Evolutionary conservation across 2,113 vertebrate genomes (phyloP), one percentile per base, ranked within the genome.

Genomic region (Atrichornis clamosus): DNA sequence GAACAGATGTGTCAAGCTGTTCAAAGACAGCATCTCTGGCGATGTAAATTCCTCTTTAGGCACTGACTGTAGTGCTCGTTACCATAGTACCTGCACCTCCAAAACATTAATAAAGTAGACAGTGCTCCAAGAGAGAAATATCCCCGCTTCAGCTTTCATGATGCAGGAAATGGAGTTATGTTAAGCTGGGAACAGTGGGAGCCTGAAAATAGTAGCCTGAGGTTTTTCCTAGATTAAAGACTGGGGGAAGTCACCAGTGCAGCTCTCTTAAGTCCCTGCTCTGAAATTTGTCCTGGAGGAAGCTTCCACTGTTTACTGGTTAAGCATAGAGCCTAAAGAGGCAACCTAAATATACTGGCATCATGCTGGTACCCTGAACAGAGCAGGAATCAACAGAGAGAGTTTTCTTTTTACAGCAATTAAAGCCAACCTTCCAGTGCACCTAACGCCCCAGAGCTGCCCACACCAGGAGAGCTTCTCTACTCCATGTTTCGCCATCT

Each of bases 1-100:
- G 85, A 96, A 50, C 85, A 96, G 79, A 93, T 86, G 85, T 95
- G 93, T 84, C 90, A 88, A 84, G 88, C 73, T 96, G 85, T 53
- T 95, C 90, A 86, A 90, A 93, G 85, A 47, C 72, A 84, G 52
- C 33, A 60, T 84, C 72, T 81, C 92, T 37, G 35, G 78, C 0
- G 1, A 85, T 41, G 83, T 56, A 70, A 84, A 93, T 92, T 90
- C 76, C 65, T 95, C 85, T 92, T 93, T 86, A 88, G 93, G 60
- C 60, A 60, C 68, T 56, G 83, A 46, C 87, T 93, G 68, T 44
- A 70, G 42, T 17, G 27, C 47, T 93, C 0, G 41, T 96, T 95
- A 92, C 82, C 78, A 94, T 88, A 95, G 95, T 64, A 94, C 76
- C 84, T 91, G 84, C 0, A 4, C 77, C 73, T 95, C 76, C 73